These are phyloP conservation scores for Agelastica alni DNA, from an alignment of 2,888 invertebrate genomes.

Conservation along the genomic window DNA sequence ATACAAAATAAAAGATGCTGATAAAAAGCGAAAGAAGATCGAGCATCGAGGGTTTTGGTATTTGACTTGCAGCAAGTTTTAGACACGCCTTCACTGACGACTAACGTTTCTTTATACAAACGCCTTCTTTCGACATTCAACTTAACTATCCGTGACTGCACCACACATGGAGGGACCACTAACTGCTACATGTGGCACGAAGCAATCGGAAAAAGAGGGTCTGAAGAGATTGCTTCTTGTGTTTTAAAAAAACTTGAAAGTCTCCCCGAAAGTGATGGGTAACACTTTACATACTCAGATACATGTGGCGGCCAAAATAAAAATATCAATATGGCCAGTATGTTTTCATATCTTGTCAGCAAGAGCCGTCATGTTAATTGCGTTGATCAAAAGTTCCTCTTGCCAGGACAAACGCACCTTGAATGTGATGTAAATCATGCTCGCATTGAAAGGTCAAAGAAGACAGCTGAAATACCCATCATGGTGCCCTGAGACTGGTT, in stretches of 20 bases:
- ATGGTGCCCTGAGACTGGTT: neutral
- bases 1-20: constrained; percentile 18
- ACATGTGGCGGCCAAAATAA: constrained; percentile 38
- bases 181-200: constrained; percentile 24
- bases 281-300: constrained; percentile 33
- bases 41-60: constrained; percentile 12
- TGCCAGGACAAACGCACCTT: constrained; percentile 10
- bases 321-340: constrained; percentile 32
- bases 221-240: constrained; percentile 18
- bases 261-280: constrained; percentile 19
- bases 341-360: constrained; percentile 27
- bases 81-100: no score
- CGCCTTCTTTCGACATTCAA: constrained; percentile 27
- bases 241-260: constrained; percentile 32
- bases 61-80: constrained; percentile 27
- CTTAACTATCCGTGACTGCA: constrained; percentile 25
- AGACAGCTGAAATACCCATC: neutral
- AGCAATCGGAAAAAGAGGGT: constrained; percentile 15
- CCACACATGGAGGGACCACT: constrained; percentile 1
- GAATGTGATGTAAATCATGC: constrained; percentile 3
- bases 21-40: constrained; percentile 17
- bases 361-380: constrained; percentile 1
- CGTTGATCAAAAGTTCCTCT: constrained; percentile 10
- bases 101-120: constrained; percentile 30
- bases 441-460: neutral